phyloP scores from a whole-genome alignment of 2,113 vertebrate genomes.

The Heterotilapia buettikoferi region DNA sequence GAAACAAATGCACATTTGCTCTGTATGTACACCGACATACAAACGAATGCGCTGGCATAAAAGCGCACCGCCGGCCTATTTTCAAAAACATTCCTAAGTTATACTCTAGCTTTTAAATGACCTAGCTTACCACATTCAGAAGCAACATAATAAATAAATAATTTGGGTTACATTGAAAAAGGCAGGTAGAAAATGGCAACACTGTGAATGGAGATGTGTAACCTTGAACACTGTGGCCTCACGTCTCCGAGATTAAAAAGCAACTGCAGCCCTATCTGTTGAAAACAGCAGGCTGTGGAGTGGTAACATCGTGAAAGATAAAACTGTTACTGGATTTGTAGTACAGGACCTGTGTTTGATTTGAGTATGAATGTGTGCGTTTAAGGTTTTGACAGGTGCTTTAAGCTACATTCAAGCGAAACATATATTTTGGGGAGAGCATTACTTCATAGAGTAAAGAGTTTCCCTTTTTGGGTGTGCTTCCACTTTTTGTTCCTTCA shows the following conservation, averaged over 20 bases:
- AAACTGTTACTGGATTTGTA: neutral
- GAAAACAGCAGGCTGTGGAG: constrained; percentile 1
- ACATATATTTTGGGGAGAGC: neutral
- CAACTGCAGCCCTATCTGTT: neutral
- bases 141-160: constrained; percentile 61
- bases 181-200: constrained; percentile 47
- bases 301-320: neutral
- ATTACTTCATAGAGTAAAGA: constrained; percentile 11
- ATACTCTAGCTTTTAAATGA: constrained; percentile 45
- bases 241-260: neutral
- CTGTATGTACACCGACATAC: constrained; percentile 12
- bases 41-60: constrained; percentile 1
- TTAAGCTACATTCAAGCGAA: constrained; percentile 61
- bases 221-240: constrained; percentile 1
- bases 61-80: constrained; percentile 41
- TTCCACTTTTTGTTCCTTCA: constrained; percentile 41
- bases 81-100: constrained; percentile 50
- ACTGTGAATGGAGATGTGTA: neutral
- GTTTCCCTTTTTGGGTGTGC: constrained; percentile 56
- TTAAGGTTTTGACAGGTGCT: constrained; percentile 44
- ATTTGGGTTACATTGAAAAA: constrained; percentile 44
- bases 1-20: constrained; percentile 22
- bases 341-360: neutral
- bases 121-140: constrained; percentile 62
- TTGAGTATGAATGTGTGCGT: constrained; percentile 35